A percentile compares a stretch with the other conserved stretches of the same genome.
Evolutionary conservation across 2,113 vertebrate genomes (phyloP).

Genomic region (Eubucco bourcierii): DNA sequence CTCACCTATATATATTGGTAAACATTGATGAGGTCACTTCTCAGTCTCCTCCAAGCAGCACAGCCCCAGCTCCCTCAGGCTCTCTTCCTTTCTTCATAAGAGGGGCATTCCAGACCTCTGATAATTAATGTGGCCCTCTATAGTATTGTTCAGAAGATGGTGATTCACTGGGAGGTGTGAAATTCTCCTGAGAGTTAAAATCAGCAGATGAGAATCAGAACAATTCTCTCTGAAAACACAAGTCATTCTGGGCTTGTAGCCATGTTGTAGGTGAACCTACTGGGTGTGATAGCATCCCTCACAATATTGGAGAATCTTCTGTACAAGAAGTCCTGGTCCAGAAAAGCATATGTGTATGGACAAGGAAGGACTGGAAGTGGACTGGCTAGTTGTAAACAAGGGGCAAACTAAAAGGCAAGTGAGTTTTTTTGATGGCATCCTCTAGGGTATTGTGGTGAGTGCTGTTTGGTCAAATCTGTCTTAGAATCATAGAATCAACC

Average conservation of each 20-base stretch:
- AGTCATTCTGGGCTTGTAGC: not conserved
- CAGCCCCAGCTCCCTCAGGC: too few species aligned
- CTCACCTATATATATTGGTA: too few species aligned
- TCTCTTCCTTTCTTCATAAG: too few species aligned
- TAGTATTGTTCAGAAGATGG: not conserved
- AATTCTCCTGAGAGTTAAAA: not conserved
- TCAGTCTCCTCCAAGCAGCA: too few species aligned
- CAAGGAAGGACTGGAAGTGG: not conserved
- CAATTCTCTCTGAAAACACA: not conserved
- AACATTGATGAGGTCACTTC: too few species aligned
- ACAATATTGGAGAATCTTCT: not conserved
- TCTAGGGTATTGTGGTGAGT: rapidly evolving
- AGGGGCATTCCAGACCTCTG: not conserved
- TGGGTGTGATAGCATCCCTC: not conserved
- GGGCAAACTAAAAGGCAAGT: not conserved
- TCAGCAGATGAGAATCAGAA: not conserved
- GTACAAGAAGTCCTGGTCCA: rapidly evolving
- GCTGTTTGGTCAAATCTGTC: not conserved
- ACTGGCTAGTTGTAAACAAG: not conserved
- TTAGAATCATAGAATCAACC: too few species aligned
- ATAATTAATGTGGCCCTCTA: not conserved
- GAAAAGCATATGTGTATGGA: rapidly evolving
- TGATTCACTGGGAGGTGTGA: not conserved
- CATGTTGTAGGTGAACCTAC: rapidly evolving
- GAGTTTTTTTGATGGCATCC: rapidly evolving